Evolutionary conservation across 2,113 vertebrate species (phyloP).

Genomic region (Anthoscopus minutus): DNA sequence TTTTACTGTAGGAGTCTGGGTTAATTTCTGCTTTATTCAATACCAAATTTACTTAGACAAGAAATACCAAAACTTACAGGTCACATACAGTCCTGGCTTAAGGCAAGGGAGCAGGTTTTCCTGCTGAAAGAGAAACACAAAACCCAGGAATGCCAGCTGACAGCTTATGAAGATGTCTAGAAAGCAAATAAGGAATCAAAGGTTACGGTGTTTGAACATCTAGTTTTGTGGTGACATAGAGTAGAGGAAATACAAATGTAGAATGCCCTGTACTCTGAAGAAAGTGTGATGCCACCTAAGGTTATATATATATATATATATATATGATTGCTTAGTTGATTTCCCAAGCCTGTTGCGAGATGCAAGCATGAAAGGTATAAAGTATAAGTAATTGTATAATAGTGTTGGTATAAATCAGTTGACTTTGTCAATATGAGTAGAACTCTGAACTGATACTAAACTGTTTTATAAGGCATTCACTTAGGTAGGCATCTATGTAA

Average conservation of each 20-base stretch:
- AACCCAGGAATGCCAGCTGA: background rate
- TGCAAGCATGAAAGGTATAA: background rate
- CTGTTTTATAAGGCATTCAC: background rate
- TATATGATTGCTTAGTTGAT: background rate
- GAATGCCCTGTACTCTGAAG: background rate
- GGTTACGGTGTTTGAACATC: background rate
- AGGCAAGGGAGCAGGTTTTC: background rate
- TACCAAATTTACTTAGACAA: background rate
- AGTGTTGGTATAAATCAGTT: background rate
- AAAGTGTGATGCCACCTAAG: background rate
- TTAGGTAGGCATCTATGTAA: background rate
- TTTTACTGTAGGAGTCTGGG: background rate
- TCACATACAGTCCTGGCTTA: background rate
- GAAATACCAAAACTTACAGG: background rate
- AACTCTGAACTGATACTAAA: background rate
- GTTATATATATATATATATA: background rate
- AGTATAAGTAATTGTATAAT: background rate
- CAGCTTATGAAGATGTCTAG: background rate
- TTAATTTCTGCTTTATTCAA: background rate
- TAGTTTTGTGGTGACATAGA: background rate
- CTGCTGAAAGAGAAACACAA: background rate
- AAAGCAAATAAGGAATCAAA: background rate
- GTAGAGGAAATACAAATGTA: background rate
- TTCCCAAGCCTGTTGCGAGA: background rate
- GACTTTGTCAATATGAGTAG: background rate